Conservation (phyloP, 2,113 vertebrate species). For the Labeo catla region DNA sequence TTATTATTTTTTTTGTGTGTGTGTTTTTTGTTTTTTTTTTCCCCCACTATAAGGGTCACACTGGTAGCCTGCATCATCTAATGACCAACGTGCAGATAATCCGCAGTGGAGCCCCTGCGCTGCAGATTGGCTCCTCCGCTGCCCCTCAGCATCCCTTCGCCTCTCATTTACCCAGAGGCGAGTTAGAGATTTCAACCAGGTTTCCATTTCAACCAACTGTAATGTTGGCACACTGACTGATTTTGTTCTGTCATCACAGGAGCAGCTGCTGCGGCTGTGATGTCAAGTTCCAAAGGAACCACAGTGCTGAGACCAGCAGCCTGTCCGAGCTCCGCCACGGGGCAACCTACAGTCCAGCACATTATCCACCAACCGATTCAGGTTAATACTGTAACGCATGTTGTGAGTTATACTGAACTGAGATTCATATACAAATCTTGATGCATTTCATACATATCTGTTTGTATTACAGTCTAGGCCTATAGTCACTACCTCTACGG, state of each 20-base stretch:
- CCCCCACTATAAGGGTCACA: constrained; percentile 82
- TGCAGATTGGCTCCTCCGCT: constrained; percentile 86
- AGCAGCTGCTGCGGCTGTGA: constrained; percentile 94
- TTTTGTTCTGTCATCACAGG: constrained; percentile 70
- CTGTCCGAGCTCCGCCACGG: constrained; percentile 79
- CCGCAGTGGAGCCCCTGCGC: constrained; percentile 83
- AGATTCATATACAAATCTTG: neutral
- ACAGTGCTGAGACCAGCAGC: constrained; percentile 92
- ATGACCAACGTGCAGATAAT: constrained; percentile 97
- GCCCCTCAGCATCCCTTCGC: constrained; percentile 75
- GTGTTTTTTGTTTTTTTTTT: neutral
- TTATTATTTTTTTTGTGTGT: neutral
- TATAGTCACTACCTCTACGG: constrained; percentile 88
- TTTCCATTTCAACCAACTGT: neutral
- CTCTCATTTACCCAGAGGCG: constrained; percentile 95
- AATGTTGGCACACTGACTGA: neutral
- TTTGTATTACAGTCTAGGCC: constrained; percentile 84
- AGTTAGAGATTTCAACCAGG: constrained; percentile 3
- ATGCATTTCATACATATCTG: neutral
- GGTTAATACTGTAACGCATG: constrained; percentile 64
- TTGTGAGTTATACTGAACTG: neutral
- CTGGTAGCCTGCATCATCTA: constrained; percentile 92
- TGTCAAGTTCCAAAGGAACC: constrained; percentile 94
- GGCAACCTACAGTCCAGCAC: constrained; percentile 92
- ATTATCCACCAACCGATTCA: constrained; percentile 95